Base-by-base conservation (phyloP, 2,113 vertebrate species). In the Ochotona curzoniae region DNA sequence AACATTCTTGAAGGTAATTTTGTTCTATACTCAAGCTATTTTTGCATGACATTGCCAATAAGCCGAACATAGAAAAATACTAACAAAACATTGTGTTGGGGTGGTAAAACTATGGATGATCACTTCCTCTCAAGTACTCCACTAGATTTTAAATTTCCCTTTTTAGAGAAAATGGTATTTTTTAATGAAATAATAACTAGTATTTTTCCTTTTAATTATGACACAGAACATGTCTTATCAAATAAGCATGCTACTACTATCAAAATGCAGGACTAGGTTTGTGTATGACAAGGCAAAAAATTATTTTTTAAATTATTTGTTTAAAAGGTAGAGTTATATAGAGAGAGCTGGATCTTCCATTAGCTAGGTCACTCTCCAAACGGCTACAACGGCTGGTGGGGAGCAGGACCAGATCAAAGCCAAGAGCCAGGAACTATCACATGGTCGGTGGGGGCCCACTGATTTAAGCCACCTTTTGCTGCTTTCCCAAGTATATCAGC, bases 141-240 rank as follows among this genome's bases (percentile, higher is more conserved):
- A 83, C 6, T 49, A 60, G n/a, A 25, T 89, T 78, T 86, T 18
- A 61, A 51, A 20, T 4, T 32, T 54, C 81, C 73, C 73, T 67
- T 63, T 73, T 94, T 25, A 79, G 23, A 8, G 38, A 78, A 82
- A 73, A 38, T 70, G n/a, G 8, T 78, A 86, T 20, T 90, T 83
- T 94, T 73, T 20, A 67, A 4, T 86, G n/a, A 67, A 76, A 91
- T 4, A 82, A 79, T 18, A 69, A 38, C 44, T 32, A 63, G 4
- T n/a, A 38, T 28, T 83, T 90, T 83, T 75, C n/a, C 51, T 95
- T 93, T 79, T 17, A 83, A 90, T 74, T 95, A 87, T 47, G 8
- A 71, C 25, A 73, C n/a, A 60, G 44, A 80, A 84, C 26, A 54
- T 32, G 15, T 23, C 7, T 32, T 64, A 51, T 4, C 1, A 23